phyloP scores from a whole-genome alignment of 2,113 vertebrate species.

The Pleuronectes platessa region DNA sequence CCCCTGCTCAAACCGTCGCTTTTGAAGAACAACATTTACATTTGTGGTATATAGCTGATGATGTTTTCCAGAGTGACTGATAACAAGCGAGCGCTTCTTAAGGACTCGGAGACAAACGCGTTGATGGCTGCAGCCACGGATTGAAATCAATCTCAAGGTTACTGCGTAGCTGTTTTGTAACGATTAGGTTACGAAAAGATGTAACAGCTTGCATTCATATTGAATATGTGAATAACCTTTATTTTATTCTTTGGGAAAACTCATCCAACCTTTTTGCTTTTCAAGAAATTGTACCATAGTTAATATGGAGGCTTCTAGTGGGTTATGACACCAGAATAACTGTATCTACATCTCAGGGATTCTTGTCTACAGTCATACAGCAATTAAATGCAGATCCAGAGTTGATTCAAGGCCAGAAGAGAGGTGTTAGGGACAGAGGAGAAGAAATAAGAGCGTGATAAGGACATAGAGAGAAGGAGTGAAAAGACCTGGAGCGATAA shows the following conservation, averaged over 20 bases:
- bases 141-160: background rate
- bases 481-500: background rate
- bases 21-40: conserved; percentile 42
- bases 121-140: background rate
- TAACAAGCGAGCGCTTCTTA: conserved; percentile 2
- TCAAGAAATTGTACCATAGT: background rate
- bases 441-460: conserved; percentile 2
- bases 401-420: conserved; percentile 19
- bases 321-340: background rate
- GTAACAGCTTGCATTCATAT: background rate
- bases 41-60: conserved; percentile 26
- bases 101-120: background rate
- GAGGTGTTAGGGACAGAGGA: background rate
- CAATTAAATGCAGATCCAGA: conserved; percentile 8
- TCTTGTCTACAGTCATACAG: background rate
- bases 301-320: background rate
- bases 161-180: background rate
- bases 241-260: background rate
- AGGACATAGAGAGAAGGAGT: conserved; percentile 3
- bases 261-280: background rate
- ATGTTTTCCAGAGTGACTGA: conserved; percentile 12
- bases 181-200: background rate
- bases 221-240: background rate
- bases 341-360: background rate
- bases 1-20: conserved; percentile 22